Base-by-base conservation (phyloP, 1,140 invertebrate species). In the Aradophagus sp. region DNA sequence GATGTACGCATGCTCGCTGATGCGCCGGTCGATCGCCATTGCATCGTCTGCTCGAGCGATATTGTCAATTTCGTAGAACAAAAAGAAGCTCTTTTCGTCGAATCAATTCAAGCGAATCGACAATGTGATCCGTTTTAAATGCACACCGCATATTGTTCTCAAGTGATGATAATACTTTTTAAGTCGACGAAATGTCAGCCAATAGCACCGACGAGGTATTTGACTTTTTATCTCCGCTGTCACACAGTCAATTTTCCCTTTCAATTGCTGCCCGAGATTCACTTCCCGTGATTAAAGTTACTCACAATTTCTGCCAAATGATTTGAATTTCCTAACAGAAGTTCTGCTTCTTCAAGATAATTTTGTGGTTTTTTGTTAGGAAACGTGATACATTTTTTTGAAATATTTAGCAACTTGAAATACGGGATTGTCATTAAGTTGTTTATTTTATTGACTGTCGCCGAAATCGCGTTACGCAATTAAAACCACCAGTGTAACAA, bases 11-110 rank as follows among this genome's bases (percentile, higher is more conserved):
- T 62, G 76, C 78, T 56, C 59, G 76, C 36, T 56, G 13, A 41
- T 58, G 53, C 35, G 71, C 70, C 76, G 77, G 74, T 77, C 36
- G 34, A 69, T 65, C 63, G 66, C 75, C 73, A 74, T 76, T 77
- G 69, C 61, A 77, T 80, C 72, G 70, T 69, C 72, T 77, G 69
- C 67, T 74, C 50, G 35, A 36, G 52, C 45, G 45, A 62, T 68
- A 45, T 69, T 65, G 59, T 62, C 53, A 55, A 61, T 62, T 66
- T 66, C 48, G 23, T 31, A 59, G 15, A 8, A 27, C 13, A 11
- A 34, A 52, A 56, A 36, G 34, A 50, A 47, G 50, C n/a, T n/a
- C n/a, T 53, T 35, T 17, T 26, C 29, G 12, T 44, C 23, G 1
- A 5, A 39, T 14, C 2, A 26, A 32, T n/a, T 13, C 26, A 6